Evolutionary conservation across 2,888 invertebrate species (phyloP), one percentile per base, ranked within the genome.

Genomic region (Uropetala carovei): DNA sequence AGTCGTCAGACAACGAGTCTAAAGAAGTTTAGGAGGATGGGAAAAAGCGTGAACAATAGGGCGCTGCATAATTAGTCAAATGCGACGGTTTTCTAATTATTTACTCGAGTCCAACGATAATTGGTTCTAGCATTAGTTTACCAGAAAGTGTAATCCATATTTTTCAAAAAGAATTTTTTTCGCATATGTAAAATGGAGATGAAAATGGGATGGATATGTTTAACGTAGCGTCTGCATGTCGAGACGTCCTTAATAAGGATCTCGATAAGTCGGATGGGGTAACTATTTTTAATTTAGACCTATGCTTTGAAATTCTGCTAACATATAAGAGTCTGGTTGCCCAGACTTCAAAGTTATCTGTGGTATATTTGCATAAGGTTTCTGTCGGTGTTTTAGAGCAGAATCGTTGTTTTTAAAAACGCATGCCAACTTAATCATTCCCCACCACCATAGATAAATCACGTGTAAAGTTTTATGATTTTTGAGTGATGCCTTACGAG

Each of bases 31-130:
- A 43, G 43, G 5, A 43, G 43, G 43, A 5, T 3, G 43, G 5
- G 5, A 43, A 43, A 3, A 43, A 43, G 43, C 5, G 43, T 43
- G 11, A 14, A 22, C 10, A 22, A 13, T 3, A 68, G 22, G 18
- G 68, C 22, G 75, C 22, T 75, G 75, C 75, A 75, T 75, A 75
- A 75, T 75, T 75, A 75, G 75, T 75, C 75, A 75, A 75, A 75
- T 75, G 22, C 27, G 75, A 75, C 75, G 75, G 10, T 27, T 75
- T 75, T 22, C 75, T 75, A 27, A 22, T 75, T 75, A 75, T 75
- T 75, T 27, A 22, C 75, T 22, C 27, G 22, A 75, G 75, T 75
- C 75, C 22, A 75, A 75, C 22, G 75, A 75, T 75, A 75, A 75
- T 75, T 75, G 75, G 75, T 75, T 75, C 9, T 10, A 13, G 22